Percentiles rank a stretch among this genome's conserved stretches.
These are phyloP conservation scores for Gallirallus australis DNA, from an alignment of 2,797 vertebrate species.

Conservation along the genomic window DNA sequence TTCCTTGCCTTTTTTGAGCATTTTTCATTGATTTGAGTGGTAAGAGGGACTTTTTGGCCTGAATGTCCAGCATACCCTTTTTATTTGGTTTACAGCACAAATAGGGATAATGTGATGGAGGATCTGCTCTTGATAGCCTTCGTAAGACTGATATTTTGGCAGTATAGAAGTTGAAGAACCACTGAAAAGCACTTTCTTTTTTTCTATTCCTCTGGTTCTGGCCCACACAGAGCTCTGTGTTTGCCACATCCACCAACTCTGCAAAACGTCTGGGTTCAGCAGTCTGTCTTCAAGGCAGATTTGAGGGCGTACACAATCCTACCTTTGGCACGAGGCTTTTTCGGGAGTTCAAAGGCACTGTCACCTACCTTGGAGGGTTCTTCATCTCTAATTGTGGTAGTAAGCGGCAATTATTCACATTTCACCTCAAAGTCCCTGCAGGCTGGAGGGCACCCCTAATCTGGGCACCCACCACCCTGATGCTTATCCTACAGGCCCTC, in stretches of 20 bases:
- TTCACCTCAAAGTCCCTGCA: background rate
- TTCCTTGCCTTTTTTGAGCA: conserved; percentile 68
- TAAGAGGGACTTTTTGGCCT: background rate
- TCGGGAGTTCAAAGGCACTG: background rate
- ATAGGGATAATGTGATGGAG: background rate
- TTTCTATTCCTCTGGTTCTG: background rate
- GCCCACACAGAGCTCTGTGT: background rate
- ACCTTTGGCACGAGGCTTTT: background rate
- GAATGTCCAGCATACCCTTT: background rate
- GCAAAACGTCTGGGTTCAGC: background rate
- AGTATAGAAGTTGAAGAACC: background rate
- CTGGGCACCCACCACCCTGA: background rate
- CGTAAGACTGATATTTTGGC: conserved; percentile 11
- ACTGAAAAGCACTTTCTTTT: background rate
- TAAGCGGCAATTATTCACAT: background rate
- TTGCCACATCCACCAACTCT: background rate
- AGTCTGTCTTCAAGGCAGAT: background rate
- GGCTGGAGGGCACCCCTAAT: background rate
- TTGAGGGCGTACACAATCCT: background rate
- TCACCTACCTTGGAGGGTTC: background rate
- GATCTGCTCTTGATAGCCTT: conserved; percentile 15
- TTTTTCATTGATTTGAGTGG: conserved; percentile 38
- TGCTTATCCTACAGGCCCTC: background rate
- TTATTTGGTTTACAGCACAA: conserved; percentile 18
- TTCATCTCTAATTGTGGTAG: background rate